Base-by-base conservation (phyloP, 2,888 invertebrate genomes). In the Neoitamus cyanurus region DNA sequence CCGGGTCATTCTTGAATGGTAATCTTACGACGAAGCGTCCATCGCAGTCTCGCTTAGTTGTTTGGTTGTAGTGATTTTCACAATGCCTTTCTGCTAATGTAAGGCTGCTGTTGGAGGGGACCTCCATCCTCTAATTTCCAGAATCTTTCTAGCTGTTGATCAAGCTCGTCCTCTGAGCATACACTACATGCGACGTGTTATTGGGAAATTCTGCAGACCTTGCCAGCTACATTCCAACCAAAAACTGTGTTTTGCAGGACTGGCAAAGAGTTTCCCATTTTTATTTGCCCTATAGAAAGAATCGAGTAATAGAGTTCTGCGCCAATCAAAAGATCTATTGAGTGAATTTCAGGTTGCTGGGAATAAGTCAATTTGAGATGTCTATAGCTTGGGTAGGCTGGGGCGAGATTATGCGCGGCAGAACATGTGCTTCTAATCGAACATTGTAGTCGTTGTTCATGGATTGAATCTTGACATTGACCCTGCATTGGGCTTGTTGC, bases 191-290 rank as follows among this genome's bases (percentile, higher is more conserved):
- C 5, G 0, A 25, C 0, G 15, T 77, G n/a, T n/a, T n/a, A n/a
- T n/a, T n/a, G 42, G 1, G 1, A 0, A 0, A n/a, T 46, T 13
- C 42, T 77, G 11, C 48, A 11, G 15, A 78, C 28, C n/a, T 34
- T 58, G 3, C 80, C 80, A 3, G 68, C 31, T 9, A 36, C 28
- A 36, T 20, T 58, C 68, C 36, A 80, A 1, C 68, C 80, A n/a
- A 80, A 68, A 1, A 46, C 30, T 3, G 80, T 80, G 1, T 80
- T 80, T 36, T 80, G 80, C 20, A 80, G 20, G n/a, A n/a, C 15
- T 5, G 80, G 80, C 2, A 80, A 9, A 1, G 3, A 0, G 1
- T 80, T 4, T n/a, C 13, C 34, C 2, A 80, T 4, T 34, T 20
- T 58, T 6, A 46, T 46, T 68, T 80, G 34, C 20, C 80, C 80